Conservation (phyloP, 2,797 vertebrate genomes). For the Poecilia picta region DNA sequence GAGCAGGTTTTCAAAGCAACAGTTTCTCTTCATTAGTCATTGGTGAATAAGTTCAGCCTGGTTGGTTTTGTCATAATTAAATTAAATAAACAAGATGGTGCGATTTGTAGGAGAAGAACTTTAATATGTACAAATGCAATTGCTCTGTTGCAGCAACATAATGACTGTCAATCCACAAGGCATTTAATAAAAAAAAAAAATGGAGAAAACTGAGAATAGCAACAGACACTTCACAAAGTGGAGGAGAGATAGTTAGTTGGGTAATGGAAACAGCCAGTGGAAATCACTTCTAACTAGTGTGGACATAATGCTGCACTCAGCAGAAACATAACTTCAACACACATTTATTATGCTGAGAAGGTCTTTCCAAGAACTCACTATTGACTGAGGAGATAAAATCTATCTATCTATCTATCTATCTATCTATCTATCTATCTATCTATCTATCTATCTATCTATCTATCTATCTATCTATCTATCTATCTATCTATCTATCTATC, state of each 20-base stretch:
- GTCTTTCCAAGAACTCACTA: conserved; percentile 25
- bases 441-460: background rate
- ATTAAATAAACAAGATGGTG: conserved; percentile 33
- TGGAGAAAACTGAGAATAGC: conserved; percentile 12
- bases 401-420: background rate
- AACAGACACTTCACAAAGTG: conserved; percentile 26
- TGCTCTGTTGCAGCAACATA: conserved; percentile 13
- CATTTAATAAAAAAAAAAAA: conserved; percentile 19
- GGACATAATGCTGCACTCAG: conserved; percentile 60
- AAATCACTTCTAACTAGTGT: conserved; percentile 51
- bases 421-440: background rate
- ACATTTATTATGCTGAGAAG: conserved; percentile 51
- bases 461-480: background rate
- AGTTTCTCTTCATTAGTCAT: conserved; percentile 37
- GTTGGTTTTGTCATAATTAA: conserved; percentile 43
- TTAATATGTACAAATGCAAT: conserved; percentile 13
- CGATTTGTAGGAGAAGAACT: conserved; percentile 28
- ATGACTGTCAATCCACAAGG: conserved; percentile 24
- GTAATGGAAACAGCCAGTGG: conserved; percentile 28
- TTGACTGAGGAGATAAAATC: conserved; percentile 15
- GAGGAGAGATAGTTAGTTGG: conserved; percentile 14
- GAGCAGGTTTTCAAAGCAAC: conserved; percentile 21
- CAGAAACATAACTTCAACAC: conserved; percentile 43
- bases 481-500: background rate
- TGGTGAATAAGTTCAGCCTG: conserved; percentile 38